Conservation (phyloP, 2,113 vertebrate genomes). For the Campylomormyrus tamandua region DNA sequence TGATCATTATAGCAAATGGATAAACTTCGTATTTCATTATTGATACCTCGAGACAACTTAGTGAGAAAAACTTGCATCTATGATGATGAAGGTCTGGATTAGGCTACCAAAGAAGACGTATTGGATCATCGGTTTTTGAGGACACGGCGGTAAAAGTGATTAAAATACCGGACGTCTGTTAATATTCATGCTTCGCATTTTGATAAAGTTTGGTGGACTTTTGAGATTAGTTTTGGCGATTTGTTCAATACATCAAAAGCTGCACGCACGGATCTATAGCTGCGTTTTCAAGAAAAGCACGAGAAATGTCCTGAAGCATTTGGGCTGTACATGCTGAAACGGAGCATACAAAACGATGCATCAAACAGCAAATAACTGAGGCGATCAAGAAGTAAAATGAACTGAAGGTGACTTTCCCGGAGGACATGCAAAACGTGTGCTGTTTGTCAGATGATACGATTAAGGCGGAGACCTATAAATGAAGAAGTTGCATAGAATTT, state of each 20-base stretch:
- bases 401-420: neutral
- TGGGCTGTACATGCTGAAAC: neutral
- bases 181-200: neutral
- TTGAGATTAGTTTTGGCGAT: neutral
- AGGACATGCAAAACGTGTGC: neutral
- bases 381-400: neutral
- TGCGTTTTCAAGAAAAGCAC: neutral
- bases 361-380: neutral
- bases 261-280: neutral
- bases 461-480: neutral
- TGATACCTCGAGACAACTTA: neutral
- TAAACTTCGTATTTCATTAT: neutral
- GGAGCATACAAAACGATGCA: neutral
- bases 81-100: neutral
- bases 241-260: neutral
- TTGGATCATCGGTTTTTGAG: neutral
- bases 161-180: neutral
- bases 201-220: neutral
- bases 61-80: neutral
- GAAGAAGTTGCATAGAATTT: neutral
- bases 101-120: neutral
- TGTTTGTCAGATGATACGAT: neutral
- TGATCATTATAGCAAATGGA: neutral
- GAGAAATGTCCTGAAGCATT: neutral
- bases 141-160: neutral